Conservation (phyloP, 2,888 invertebrate species). For the Herminia tarsipennalis region DNA sequence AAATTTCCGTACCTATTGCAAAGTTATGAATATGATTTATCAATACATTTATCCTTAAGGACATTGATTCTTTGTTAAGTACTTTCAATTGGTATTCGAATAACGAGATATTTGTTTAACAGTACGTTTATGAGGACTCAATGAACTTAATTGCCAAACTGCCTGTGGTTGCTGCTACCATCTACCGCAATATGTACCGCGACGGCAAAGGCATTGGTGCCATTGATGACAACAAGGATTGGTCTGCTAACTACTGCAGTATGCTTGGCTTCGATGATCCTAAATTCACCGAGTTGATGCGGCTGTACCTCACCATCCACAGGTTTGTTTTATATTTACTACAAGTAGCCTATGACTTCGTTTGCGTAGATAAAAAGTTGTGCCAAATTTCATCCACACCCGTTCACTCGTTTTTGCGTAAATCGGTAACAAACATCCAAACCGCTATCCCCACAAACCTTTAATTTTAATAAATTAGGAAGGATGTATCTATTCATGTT, state of each 20-base stretch:
- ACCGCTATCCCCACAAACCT: too few relatives aligned
- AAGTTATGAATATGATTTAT: too few relatives aligned
- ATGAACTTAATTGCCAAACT: conserved; percentile 98
- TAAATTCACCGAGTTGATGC: conserved; percentile 95
- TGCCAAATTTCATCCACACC: too few relatives aligned
- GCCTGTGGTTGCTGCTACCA: conserved; percentile 97
- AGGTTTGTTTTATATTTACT: conserved; percentile 62
- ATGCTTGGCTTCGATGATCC: conserved; percentile 96
- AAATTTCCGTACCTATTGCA: too few relatives aligned
- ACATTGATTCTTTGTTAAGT: not conserved
- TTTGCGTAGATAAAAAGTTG: not conserved
- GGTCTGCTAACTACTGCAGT: conserved; percentile 95
- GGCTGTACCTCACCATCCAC: conserved; percentile 97
- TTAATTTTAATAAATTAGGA: too few relatives aligned
- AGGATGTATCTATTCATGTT: too few relatives aligned
- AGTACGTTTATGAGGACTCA: conserved; percentile 94
- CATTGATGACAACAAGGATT: conserved; percentile 95
- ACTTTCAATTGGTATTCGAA: not conserved
- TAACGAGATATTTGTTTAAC: conserved; percentile 18
- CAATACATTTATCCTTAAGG: too few relatives aligned
- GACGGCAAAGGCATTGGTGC: conserved; percentile 95
- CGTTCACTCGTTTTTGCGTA: too few relatives aligned
- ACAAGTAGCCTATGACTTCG: not conserved
- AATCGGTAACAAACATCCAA: too few relatives aligned
- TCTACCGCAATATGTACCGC: conserved; percentile 95